Evolutionary conservation across 2,797 vertebrate species (phyloP).

Genomic region (Liparis tanakae): DNA sequence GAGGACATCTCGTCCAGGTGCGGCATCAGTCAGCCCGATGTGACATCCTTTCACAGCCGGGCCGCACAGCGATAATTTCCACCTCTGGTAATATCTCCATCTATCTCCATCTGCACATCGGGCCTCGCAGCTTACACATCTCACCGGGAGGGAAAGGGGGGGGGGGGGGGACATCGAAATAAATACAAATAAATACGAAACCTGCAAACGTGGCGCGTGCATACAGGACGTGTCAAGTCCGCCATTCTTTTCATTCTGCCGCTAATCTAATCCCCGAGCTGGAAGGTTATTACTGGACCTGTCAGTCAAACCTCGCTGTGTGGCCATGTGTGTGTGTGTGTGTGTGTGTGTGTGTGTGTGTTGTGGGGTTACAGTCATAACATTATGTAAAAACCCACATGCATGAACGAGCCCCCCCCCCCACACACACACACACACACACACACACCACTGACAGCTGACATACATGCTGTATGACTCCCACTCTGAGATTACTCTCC

Average conservation of each 20-base stretch:
- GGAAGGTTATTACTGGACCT: conserved; percentile 58
- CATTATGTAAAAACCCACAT: conserved; percentile 28
- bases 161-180: no score
- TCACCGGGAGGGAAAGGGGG: no score
- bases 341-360: no score
- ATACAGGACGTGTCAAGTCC: conserved; percentile 52
- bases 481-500: conserved; percentile 33
- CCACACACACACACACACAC: neutral
- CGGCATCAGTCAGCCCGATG: conserved; percentile 12
- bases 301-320: conserved; percentile 57
- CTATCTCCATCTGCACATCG: conserved; percentile 19
- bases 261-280: conserved; percentile 55
- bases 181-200: neutral
- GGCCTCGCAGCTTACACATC: no score
- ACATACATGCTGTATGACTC: conserved; percentile 23
- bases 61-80: conserved; percentile 13
- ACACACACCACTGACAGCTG: neutral
- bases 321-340: neutral
- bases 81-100: conserved; percentile 27
- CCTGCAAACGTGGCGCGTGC: conserved; percentile 59
- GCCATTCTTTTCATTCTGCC: conserved; percentile 58
- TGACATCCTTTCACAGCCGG: conserved; percentile 18
- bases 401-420: neutral
- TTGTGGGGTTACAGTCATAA: conserved; percentile 6
- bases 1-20: conserved; percentile 34